phyloP scores from a whole-genome alignment of 2,113 vertebrate genomes.

The Callospermophilus lateralis region DNA sequence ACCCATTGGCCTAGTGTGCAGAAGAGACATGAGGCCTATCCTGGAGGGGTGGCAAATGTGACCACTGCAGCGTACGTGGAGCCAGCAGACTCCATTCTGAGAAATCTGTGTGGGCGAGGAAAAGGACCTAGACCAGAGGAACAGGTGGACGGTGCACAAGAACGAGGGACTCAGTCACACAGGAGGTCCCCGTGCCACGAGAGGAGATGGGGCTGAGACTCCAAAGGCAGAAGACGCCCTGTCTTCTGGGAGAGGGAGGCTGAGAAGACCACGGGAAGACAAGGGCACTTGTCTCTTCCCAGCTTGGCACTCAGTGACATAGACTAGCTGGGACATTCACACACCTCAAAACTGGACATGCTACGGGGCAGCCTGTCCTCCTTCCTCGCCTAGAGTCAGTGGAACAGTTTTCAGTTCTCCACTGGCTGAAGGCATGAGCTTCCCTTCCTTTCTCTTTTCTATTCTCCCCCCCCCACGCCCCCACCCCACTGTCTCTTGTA shows the following conservation, averaged over 20 bases:
- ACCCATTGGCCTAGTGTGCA: accelerated
- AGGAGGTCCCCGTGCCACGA: not conserved
- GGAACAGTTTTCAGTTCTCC: not conserved
- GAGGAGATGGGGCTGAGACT: not conserved
- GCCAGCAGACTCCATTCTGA: too few relatives aligned
- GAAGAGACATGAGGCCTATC: not conserved
- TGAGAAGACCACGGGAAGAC: not conserved
- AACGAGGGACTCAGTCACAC: accelerated
- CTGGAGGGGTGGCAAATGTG: accelerated
- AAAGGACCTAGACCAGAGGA: not conserved
- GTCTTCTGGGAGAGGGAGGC: not conserved
- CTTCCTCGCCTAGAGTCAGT: not conserved
- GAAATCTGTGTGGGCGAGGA: too few relatives aligned
- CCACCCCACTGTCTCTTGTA: not conserved
- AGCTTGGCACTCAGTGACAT: not conserved
- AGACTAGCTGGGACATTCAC: not conserved
- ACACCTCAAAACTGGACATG: not conserved
- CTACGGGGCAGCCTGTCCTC: too few relatives aligned
- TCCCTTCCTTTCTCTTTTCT: not conserved
- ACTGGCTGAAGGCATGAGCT: not conserved
- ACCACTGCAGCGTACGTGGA: accelerated
- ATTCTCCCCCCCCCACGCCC: not conserved
- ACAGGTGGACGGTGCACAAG: not conserved
- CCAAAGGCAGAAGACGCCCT: not conserved
- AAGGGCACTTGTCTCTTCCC: not conserved